Conservation (phyloP, 2,888 invertebrate genomes). For the Heteropelma amictum region DNA sequence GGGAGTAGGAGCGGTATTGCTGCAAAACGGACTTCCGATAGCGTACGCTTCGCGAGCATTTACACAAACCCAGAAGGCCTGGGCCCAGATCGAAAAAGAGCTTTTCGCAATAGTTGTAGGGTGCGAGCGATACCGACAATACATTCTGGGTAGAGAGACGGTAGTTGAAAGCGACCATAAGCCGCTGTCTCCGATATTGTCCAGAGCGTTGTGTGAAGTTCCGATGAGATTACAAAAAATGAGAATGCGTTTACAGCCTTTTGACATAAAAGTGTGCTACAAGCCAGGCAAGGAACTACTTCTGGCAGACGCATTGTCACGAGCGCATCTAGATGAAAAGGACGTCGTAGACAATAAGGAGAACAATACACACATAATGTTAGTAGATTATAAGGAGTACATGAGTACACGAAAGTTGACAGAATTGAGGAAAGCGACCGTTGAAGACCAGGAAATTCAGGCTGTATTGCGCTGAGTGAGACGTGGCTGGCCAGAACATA, state of each 20-base stretch:
- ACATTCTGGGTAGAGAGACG: slow-evolving; percentile 35
- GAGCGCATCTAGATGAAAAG: slow-evolving; percentile 43
- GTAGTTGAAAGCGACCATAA: slow-evolving; percentile 53
- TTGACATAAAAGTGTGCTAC: slow-evolving; percentile 48
- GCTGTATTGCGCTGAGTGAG: slow-evolving; percentile 29
- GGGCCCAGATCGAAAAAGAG: slow-evolving; percentile 56
- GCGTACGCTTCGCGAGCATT: slow-evolving; percentile 58
- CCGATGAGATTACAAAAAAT: slow-evolving; percentile 57
- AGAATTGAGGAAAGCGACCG: slow-evolving; percentile 47
- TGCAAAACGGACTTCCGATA: slow-evolving; percentile 53
- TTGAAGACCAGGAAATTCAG: slow-evolving; percentile 51
- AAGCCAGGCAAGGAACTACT: slow-evolving; percentile 57
- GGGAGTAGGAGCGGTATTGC: slow-evolving; percentile 55
- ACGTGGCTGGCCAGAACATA: slow-evolving; percentile 47
- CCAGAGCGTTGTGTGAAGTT: slow-evolving; percentile 41
- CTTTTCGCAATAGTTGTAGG: slow-evolving; percentile 55
- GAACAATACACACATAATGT: slow-evolving; percentile 42
- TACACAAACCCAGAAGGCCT: slow-evolving; percentile 48
- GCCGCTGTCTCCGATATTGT: slow-evolving; percentile 48
- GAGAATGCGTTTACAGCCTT: slow-evolving; percentile 53
- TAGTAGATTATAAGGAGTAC: slow-evolving; percentile 19
- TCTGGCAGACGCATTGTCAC: slow-evolving; percentile 57
- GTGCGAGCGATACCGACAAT: slow-evolving; percentile 52
- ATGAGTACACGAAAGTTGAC: slow-evolving; percentile 33
- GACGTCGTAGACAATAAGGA: slow-evolving; percentile 33